phyloP scores from a whole-genome alignment of 2,888 invertebrate species.

The Mesorhabditis spiculigera region DNA sequence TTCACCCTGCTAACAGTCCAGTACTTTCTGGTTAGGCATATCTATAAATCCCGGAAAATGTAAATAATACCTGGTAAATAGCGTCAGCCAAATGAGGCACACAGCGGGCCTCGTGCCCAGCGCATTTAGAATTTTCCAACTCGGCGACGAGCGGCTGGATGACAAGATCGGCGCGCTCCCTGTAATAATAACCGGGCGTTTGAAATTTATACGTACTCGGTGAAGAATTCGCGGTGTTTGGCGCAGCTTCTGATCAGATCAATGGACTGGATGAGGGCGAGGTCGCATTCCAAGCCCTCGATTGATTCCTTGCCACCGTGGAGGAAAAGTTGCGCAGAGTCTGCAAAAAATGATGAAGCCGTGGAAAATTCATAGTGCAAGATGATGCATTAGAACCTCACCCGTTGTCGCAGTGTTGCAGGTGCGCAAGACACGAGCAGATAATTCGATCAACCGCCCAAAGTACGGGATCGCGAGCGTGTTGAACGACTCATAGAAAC shows the following conservation, averaged over 20 bases:
- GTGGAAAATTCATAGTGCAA: slow-evolving; percentile 1
- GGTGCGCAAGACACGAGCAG: slow-evolving; percentile 30
- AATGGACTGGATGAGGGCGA: slow-evolving; percentile 27
- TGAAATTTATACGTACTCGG: slow-evolving; percentile 22
- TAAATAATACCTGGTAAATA: slow-evolving; percentile 21
- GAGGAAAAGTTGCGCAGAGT: slow-evolving; percentile 25
- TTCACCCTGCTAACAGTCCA: too few species aligned
- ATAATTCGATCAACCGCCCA: slow-evolving; percentile 39
- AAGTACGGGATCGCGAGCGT: slow-evolving; percentile 49
- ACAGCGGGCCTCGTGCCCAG: slow-evolving; percentile 50
- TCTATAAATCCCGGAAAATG: background rate
- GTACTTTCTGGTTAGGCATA: background rate
- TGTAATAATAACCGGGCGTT: slow-evolving; percentile 20
- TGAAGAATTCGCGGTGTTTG: slow-evolving; percentile 40
- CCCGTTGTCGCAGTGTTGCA: slow-evolving; percentile 32
- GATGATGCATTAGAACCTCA: background rate
- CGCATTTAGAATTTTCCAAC: slow-evolving; percentile 43
- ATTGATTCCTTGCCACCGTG: slow-evolving; percentile 33
- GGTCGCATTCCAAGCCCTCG: slow-evolving; percentile 35
- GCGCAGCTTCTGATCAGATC: slow-evolving; percentile 42
- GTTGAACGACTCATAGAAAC: slow-evolving; percentile 45
- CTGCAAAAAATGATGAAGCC: slow-evolving; percentile 11
- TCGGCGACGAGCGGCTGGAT: slow-evolving; percentile 39
- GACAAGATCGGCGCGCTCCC: slow-evolving; percentile 43
- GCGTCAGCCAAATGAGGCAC: slow-evolving; percentile 31